These are phyloP conservation scores for Odocoileus virginianus DNA, from an alignment of 2,113 vertebrate species.

Conservation along the genomic window DNA sequence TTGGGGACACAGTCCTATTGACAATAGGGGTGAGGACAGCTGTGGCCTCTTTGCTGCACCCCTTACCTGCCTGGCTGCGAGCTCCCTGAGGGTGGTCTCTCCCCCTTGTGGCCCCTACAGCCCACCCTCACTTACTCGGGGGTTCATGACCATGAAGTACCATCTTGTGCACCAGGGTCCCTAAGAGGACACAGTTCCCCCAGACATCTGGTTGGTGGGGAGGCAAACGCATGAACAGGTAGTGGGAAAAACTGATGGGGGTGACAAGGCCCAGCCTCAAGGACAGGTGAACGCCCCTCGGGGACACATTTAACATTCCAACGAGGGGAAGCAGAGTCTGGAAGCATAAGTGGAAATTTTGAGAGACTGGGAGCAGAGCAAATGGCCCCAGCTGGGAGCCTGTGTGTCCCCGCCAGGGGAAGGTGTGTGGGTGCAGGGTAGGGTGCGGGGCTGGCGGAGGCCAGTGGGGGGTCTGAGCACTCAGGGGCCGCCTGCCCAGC, in stretches of 20 bases:
- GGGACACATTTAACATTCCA: background rate
- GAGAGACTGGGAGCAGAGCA: rapidly evolving
- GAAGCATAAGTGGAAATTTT: rapidly evolving
- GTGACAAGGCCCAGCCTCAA: rapidly evolving
- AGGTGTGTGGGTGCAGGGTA: rapidly evolving
- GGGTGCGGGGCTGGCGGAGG: rapidly evolving
- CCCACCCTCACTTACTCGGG: rapidly evolving
- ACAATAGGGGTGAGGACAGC: rapidly evolving
- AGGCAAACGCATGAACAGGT: rapidly evolving
- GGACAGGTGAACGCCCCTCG: rapidly evolving
- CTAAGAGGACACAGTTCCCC: rapidly evolving
- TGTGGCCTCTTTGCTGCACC: rapidly evolving
- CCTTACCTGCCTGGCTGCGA: rapidly evolving
- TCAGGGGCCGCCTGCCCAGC: rapidly evolving
- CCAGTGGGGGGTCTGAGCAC: rapidly evolving
- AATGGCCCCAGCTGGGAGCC: rapidly evolving
- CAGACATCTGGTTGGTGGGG: rapidly evolving
- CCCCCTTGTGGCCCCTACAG: rapidly evolving
- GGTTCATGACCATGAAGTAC: rapidly evolving
- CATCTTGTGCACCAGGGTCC: rapidly evolving
- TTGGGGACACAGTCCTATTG: background rate
- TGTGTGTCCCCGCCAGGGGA: rapidly evolving
- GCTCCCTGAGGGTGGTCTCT: rapidly evolving
- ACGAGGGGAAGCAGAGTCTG: rapidly evolving
- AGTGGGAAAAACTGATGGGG: rapidly evolving